These are phyloP conservation scores for Petrocephalus microphthalmus DNA, from an alignment of 2,113 vertebrate genomes.

Conservation along the genomic window DNA sequence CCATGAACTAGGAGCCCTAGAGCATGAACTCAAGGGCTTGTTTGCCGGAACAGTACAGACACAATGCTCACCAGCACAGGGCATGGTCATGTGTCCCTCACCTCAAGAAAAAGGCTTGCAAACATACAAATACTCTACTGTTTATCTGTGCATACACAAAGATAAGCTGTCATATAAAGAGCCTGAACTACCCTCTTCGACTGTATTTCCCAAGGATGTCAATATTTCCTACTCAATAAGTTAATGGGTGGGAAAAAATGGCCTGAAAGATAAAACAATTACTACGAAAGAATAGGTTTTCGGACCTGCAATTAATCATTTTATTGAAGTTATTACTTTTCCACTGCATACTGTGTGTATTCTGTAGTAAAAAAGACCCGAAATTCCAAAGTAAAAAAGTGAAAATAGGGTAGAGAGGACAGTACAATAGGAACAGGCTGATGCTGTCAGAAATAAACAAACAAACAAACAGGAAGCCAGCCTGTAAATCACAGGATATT, in stretches of 20 bases:
- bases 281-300: background rate
- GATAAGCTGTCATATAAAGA: background rate
- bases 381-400: background rate
- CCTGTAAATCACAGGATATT: background rate
- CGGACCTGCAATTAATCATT: constrained; percentile 1
- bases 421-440: background rate
- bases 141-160: background rate
- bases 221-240: background rate
- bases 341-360: background rate
- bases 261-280: background rate
- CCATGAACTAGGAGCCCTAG: background rate
- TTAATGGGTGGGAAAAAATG: background rate
- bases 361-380: background rate
- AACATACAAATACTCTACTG: background rate
- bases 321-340: background rate
- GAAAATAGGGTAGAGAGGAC: background rate
- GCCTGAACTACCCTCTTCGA: background rate
- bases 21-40: background rate
- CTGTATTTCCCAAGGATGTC: background rate
- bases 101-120: background rate
- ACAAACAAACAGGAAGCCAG: background rate
- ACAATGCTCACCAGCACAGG: background rate
- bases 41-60: background rate
- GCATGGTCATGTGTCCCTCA: background rate
- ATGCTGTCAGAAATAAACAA: background rate